Base-by-base conservation (phyloP, 2,797 vertebrate species). In the Acanthornis magna region DNA sequence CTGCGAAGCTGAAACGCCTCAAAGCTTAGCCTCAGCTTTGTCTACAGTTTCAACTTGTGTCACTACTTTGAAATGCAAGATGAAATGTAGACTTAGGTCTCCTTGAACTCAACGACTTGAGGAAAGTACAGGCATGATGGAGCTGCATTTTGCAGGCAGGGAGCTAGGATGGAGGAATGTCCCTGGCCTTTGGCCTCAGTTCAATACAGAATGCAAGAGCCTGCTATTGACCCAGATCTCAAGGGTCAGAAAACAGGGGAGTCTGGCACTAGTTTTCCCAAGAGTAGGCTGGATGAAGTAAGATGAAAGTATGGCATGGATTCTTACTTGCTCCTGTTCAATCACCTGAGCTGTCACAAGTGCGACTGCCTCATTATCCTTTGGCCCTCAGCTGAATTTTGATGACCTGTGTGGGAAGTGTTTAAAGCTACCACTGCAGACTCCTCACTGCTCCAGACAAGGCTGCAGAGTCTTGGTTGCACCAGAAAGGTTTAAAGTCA, bases 11-110 rank as follows among this genome's bases (percentile, higher is more conserved):
- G 68, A 67, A 93, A 54, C 72, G 23, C 66, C 89, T 93, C 87
- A 92, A 91, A 95, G 85, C 82, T 94, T 63, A 85, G 42, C 72
- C 65, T 92, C 27, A 10, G 86, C 80, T 91, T 88, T 93, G 51
- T 79, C 94, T 67, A 36, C 68, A 40, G 71, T 63, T 91, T 73
- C 82, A 76, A 29, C 43, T 82, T 66, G 51, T 84, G 74, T 51
- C 63, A 16, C 58, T 73, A 10, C 91, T 96, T 92, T 95, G 96
- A 95, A 95, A 94, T 42, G 38, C 68, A 71, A 82, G 78, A 94
- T 87, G 73, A 91, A 93, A 82, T 82, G 53, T 29, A 60, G 75
- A 26, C 74, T 53, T n/a, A 17, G 48, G 16, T 91, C 45, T 94
- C 71, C 91, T 85, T 92, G 77, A 94, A 77, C 86, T 92, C 81